Evolutionary conservation across 1,140 invertebrate species (phyloP).

Genomic region (Sinonovacula constricta): DNA sequence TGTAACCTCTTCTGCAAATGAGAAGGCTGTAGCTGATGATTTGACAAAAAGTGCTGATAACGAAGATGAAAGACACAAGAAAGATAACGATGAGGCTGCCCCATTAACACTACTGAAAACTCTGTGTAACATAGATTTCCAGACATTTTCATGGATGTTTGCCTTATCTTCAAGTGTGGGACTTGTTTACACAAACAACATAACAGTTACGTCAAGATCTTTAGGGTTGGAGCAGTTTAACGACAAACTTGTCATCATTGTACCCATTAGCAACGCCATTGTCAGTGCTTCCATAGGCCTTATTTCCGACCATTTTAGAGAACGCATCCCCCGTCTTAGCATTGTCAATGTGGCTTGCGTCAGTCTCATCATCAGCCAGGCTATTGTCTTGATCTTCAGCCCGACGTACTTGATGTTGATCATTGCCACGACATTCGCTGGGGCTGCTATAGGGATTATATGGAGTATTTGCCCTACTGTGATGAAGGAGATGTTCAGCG

Average conservation of each 20-base stretch:
- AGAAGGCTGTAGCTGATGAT: too few species aligned
- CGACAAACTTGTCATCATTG: slow-evolving; percentile 35
- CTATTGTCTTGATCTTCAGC: slow-evolving; percentile 36
- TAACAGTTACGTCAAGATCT: slow-evolving; percentile 50
- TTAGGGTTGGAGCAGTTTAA: slow-evolving; percentile 39
- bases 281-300: slow-evolving; percentile 43
- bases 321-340: slow-evolving; percentile 51
- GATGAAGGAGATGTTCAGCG: slow-evolving; percentile 45
- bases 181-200: slow-evolving; percentile 50
- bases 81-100: not conserved
- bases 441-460: slow-evolving; percentile 25
- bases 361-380: slow-evolving; percentile 21
- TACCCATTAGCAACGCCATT: slow-evolving; percentile 46
- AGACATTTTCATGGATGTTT: slow-evolving; percentile 48
- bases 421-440: slow-evolving; percentile 31
- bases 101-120: not conserved
- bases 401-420: slow-evolving; percentile 7
- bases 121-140: not conserved
- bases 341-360: slow-evolving; percentile 46
- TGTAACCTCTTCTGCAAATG: too few species aligned
- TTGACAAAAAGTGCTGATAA: too few species aligned
- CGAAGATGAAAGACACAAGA: not conserved
- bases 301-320: slow-evolving; percentile 53
- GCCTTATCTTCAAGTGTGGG: slow-evolving; percentile 46
- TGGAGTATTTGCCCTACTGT: slow-evolving; percentile 43